Base-by-base conservation (phyloP, 2,113 vertebrate genomes). In the Pseudolaguvia tuberculata region DNA sequence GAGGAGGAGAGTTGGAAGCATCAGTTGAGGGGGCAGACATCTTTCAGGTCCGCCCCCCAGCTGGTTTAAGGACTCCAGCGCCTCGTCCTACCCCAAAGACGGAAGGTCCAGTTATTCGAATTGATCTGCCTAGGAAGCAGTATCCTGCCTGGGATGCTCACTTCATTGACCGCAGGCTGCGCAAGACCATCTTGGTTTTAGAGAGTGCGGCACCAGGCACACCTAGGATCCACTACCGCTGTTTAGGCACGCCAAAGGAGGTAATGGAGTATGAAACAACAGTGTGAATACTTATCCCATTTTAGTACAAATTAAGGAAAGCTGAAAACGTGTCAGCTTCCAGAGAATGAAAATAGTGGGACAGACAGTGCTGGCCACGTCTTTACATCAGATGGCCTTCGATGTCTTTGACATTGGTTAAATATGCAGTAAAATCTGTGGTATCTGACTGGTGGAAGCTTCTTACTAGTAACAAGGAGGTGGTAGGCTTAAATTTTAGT, bases 111-210 rank as follows among this genome's bases (percentile, higher is more conserved):
- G 95, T 99, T 82, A 98, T 98, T 87, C 92, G 96, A 79, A 97
- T 99, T 85, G 97, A 98, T 91, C 88, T 98, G 82, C 97, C 96
- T 81, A 92, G 97, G 52, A 99, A 99, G 91, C 94, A 91, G 82
- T 98, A 99, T 84, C 97, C 97, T 0, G 97, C 97, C 17, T 99
- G 96, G 96, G 97, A 99, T 0, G 96, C 96, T 59, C 97, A 99
- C 83, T 98, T 95, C 87, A 96, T 99, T 5, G 97, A 99, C 89
- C 92, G 97, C 51, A 88, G 97, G 76, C 90, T 99, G 80, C 91
- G 97, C 56, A 98, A 97, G 82, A 97, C 95, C 85, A 97, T 99
- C 80, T 90, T 98, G 86, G 94, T 94, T 0, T 91, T 99, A 35
- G 97, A 98, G 76, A 92, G 92, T 35, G 89, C 94, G 0, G 94